A percentile compares a stretch with the other conserved stretches of the same genome.
These are phyloP conservation scores for Sakesphorus luctuosus DNA, from an alignment of 2,113 vertebrate species.

Conservation along the genomic window DNA sequence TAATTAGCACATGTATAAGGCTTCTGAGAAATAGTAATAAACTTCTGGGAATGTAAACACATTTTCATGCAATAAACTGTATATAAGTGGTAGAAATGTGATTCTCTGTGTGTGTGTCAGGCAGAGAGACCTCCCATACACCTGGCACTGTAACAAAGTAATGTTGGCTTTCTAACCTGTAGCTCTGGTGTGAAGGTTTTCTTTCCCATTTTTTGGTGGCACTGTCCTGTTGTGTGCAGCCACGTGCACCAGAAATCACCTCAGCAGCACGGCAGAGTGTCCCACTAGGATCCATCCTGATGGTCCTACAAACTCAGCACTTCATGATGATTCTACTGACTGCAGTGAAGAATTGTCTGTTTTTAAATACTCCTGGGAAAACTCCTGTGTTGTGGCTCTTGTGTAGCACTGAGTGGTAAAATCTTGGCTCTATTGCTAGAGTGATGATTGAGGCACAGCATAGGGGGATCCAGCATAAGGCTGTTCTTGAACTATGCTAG, in stretches of 20 bases:
- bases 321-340: neutral
- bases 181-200: neutral
- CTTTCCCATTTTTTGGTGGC: neutral
- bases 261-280: rapidly evolving
- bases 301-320: no score
- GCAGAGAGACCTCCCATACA: neutral
- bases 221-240: neutral
- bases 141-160: neutral
- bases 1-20: neutral
- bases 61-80: neutral
- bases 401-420: neutral
- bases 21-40: neutral
- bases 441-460: neutral
- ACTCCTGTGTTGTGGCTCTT: neutral
- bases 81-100: neutral
- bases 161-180: neutral
- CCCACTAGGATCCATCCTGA: no score
- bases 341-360: neutral
- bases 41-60: neutral
- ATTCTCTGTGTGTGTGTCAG: neutral
- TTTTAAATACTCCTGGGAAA: neutral
- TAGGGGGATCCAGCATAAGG: neutral
- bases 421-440: neutral
- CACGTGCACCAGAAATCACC: rapidly evolving
- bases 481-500: neutral